Percentiles rank a stretch among this genome's conserved stretches.
These are phyloP conservation scores for Euglossa dilemma DNA, from an alignment of 1,140 invertebrate species.

Conservation along the genomic window DNA sequence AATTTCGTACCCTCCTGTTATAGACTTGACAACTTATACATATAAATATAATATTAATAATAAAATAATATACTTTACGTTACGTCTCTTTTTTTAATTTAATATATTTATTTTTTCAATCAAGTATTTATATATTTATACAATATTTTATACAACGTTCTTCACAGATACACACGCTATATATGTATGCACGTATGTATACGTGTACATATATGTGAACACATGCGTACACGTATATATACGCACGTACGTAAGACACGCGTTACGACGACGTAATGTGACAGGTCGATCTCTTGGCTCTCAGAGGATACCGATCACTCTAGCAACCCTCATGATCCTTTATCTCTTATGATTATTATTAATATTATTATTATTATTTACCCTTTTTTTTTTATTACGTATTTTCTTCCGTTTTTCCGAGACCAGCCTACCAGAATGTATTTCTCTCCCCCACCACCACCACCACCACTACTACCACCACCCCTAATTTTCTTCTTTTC, in stretches of 20 bases:
- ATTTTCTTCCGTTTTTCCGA: conserved; percentile 45
- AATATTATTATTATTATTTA: conserved; percentile 14
- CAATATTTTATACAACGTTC: conserved; percentile 81
- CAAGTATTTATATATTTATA: conserved; percentile 82
- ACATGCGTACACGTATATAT: not conserved
- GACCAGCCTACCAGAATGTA: conserved; percentile 40
- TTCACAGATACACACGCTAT: conserved; percentile 69
- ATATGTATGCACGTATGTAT: conserved; percentile 37
- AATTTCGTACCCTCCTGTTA: conserved; percentile 55
- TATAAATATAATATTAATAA: conserved; percentile 67
- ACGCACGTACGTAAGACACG: conserved; percentile 34
- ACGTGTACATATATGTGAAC: not conserved
- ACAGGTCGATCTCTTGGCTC: conserved; percentile 80
- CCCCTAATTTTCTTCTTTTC: not conserved
- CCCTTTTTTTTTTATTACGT: conserved; percentile 14
- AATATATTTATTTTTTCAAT: conserved; percentile 82
- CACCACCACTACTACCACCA: not conserved
- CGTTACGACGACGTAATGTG: conserved; percentile 61
- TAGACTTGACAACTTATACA: conserved; percentile 65
- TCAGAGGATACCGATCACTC: conserved; percentile 74
- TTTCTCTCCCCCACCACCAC: conserved; percentile 37
- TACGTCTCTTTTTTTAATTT: conserved; percentile 81
- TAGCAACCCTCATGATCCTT: conserved; percentile 32
- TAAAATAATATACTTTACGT: conserved; percentile 73
- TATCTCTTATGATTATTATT: not conserved